Evolutionary conservation across 2,888 invertebrate species (phyloP), one percentile per base, ranked within the genome.

Genomic region (Dendrolimus pini): DNA sequence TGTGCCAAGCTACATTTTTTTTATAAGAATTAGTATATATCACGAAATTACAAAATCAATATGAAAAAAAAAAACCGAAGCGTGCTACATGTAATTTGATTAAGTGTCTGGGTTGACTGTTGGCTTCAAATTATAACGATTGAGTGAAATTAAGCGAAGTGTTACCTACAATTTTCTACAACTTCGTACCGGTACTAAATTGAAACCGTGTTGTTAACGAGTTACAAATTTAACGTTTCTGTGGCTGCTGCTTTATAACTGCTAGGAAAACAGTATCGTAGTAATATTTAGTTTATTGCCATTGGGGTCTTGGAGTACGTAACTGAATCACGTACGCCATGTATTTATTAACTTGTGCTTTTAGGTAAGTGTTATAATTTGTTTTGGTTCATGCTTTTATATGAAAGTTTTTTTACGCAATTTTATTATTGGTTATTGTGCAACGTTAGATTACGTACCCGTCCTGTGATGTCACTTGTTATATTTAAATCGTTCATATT

Each of bases 191-290:
- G 61, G 66, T 70, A 74, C 77, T 69, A 81, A 83, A 83, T 83
- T 84, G 82, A 85, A 83, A 82, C 83, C 82, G 83, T 83, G 84
- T 74, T 71, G 78, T 77, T 83, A 83, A 83, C 80, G 77, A 80
- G 78, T 75, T 66, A 74, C 69, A 68, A 75, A 78, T 78, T 75
- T 74, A 71, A 70, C 69, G 47, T 10, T 12, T 47, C 2, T 47
- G 47, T 47, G 47, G 47, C 9, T 47, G 30, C 12, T 47, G 10
- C 47, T 47, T 47, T 47, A 47, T 47, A 10, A 47, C 47, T 47
- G 47, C 47, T 9, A 47, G 9, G 47, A 47, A 47, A 47, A 47
- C 47, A 47, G 47, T 30, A 30, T 30, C 30, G 30, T 30, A 30
- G 30, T 47, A 47, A 47, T 47, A 47, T 47, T 30, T 47, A 9